phyloP scores from a whole-genome alignment of 2,797 vertebrate species.

The Hydrocynus forskahlii region DNA sequence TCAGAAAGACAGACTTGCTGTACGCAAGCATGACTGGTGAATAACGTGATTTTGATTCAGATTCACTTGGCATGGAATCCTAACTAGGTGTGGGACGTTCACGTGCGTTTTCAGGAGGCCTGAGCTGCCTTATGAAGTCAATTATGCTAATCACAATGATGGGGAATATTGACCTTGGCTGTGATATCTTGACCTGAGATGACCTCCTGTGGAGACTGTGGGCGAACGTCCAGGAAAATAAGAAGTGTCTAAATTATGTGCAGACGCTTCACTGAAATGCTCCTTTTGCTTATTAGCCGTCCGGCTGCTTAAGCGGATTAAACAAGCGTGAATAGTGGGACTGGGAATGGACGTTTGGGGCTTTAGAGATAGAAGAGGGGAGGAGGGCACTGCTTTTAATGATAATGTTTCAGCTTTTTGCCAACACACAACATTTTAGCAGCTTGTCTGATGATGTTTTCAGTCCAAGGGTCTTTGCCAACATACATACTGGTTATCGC shows the following conservation, averaged over 20 bases:
- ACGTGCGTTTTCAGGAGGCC: background rate
- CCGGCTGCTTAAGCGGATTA: background rate
- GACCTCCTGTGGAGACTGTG: background rate
- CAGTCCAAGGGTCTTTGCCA: too few species aligned
- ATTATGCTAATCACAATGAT: conserved; percentile 43
- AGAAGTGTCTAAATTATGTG: conserved; percentile 12
- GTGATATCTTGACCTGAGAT: conserved; percentile 19
- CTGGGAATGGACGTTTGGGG: background rate
- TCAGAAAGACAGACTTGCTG: too few species aligned
- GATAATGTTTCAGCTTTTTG: background rate
- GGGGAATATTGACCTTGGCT: conserved; percentile 3
- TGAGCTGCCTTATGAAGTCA: conserved; percentile 29
- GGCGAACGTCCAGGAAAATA: background rate
- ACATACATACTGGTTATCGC: background rate
- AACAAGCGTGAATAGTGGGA: background rate
- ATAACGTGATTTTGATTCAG: too few species aligned
- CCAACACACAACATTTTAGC: background rate
- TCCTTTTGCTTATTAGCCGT: background rate
- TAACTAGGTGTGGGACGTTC: too few species aligned
- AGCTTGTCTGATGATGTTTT: too few species aligned
- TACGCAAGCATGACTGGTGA: too few species aligned
- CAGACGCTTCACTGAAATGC: conserved; percentile 7
- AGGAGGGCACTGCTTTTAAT: background rate
- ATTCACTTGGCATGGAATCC: too few species aligned
- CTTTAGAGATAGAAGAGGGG: background rate